Base-by-base conservation (phyloP, 2,888 invertebrate genomes). In the Epirrita christyi region DNA sequence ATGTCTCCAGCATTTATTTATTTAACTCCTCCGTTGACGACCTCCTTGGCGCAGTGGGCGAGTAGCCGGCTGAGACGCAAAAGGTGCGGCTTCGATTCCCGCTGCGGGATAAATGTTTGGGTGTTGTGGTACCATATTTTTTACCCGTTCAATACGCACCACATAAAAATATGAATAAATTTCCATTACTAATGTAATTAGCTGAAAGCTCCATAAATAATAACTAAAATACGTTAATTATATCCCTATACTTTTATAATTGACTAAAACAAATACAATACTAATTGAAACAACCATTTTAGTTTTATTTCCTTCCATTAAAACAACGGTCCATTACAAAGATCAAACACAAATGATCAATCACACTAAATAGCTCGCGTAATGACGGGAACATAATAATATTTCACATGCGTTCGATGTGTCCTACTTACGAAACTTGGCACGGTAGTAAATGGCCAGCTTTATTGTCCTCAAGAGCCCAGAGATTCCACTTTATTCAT, bases 391-490 rank as follows among this genome's bases (percentile, higher is more conserved):
- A 34, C 42, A 45, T 47, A 15, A 57, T 41, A 53, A 50, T 38
- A 40, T 42, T 36, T 47, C 36, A 54, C 43, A 42, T 48, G 29
- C n/a, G 21, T 21, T 36, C 40, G 36, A 44, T 44, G 36, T 15
- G 55, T 40, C 21, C 59, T 34, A 51, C 47, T 55, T 58, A 29
- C 42, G 43, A 52, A 62, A 62, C 58, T 59, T 57, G 57, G 57
- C 63, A 54, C 28, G 37, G n/a, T 43, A 7, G 36, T 55, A 57
- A 59, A 55, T 59, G 45, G 57, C 40, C 28, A 11, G 59, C 62
- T 55, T 62, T 62, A 62, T 62, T 53, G 46, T 46, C 37, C 62
- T 50, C 58, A 7, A 6, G 59, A 45, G 58, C n/a, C 47, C 45
- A 32, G 27, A 29, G 40, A 49, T 13, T n/a, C 36, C 2, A 36